Evolutionary conservation across 2,888 invertebrate species (phyloP).

Genomic region (Tholera decimalis): DNA sequence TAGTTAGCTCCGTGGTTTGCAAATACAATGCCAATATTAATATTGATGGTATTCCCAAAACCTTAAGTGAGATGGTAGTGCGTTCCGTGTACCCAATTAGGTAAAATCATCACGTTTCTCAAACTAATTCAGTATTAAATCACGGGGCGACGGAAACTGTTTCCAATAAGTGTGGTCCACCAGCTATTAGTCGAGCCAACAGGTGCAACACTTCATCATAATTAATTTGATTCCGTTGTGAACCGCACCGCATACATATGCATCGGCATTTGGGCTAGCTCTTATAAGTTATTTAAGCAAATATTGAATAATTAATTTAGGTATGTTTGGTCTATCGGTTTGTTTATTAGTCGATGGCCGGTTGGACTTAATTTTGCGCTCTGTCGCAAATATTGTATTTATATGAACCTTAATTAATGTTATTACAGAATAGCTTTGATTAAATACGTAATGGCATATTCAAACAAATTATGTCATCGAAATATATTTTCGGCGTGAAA

Average conservation of each 20-base stretch:
- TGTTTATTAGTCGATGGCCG: constrained; percentile 26
- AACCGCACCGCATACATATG: constrained; percentile 66
- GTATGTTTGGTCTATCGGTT: constrained; percentile 9
- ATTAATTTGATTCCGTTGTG: constrained; percentile 73
- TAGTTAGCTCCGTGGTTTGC: too few relatives aligned
- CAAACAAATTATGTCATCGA: constrained; percentile 5
- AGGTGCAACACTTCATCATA: constrained; percentile 71
- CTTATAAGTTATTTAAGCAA: constrained; percentile 56
- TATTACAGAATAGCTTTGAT: not conserved
- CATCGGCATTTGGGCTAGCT: constrained; percentile 45
- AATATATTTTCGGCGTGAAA: constrained; percentile 15
- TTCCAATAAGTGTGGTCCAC: constrained; percentile 66
- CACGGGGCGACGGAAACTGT: constrained; percentile 44
- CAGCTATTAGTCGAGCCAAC: constrained; percentile 69
- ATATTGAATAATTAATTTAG: constrained; percentile 50
- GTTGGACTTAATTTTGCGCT: constrained; percentile 14
- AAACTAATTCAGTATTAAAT: constrained; percentile 60
- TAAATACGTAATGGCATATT: not conserved
- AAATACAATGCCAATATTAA: too few relatives aligned
- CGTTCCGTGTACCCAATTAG: constrained; percentile 30
- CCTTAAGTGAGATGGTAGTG: too few relatives aligned
- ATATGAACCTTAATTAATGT: not conserved
- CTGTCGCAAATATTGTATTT: constrained; percentile 15
- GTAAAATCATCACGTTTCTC: constrained; percentile 54
- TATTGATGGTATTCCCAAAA: too few relatives aligned